phyloP scores from a whole-genome alignment of 2,797 vertebrate genomes.

The Sylvilagus floridanus region DNA sequence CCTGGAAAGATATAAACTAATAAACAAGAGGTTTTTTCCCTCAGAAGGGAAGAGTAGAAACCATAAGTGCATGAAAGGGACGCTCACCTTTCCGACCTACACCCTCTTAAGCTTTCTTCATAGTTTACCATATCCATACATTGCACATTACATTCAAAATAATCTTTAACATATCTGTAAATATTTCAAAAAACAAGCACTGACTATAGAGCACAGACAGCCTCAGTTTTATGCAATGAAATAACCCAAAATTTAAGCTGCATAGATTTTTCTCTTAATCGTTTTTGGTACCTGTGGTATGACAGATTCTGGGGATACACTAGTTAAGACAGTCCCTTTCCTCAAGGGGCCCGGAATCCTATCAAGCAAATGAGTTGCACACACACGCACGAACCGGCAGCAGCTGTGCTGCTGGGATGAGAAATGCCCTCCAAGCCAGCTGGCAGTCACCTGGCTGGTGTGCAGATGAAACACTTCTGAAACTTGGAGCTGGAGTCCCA shows the following conservation, averaged over 20 bases:
- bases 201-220: not conserved
- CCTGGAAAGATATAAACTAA: constrained; percentile 16
- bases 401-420: not conserved
- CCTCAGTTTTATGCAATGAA: not conserved
- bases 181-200: not conserved
- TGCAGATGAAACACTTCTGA: not conserved
- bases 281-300: not conserved
- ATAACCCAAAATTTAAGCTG: not conserved
- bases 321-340: not conserved
- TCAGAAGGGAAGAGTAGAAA: not conserved
- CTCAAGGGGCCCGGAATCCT: not conserved
- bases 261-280: not conserved
- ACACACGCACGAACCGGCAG: too few relatives aligned
- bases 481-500: not conserved
- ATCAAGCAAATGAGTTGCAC: not conserved
- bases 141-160: not conserved
- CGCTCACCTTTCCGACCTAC: not conserved
- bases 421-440: not conserved
- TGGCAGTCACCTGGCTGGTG: not conserved
- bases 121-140: not conserved
- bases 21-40: not conserved
- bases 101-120: not conserved
- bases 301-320: not conserved
- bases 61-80: not conserved
- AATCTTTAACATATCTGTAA: not conserved